These are phyloP conservation scores for Odontomyia ornata DNA, from an alignment of 2,888 invertebrate species.

Conservation along the genomic window DNA sequence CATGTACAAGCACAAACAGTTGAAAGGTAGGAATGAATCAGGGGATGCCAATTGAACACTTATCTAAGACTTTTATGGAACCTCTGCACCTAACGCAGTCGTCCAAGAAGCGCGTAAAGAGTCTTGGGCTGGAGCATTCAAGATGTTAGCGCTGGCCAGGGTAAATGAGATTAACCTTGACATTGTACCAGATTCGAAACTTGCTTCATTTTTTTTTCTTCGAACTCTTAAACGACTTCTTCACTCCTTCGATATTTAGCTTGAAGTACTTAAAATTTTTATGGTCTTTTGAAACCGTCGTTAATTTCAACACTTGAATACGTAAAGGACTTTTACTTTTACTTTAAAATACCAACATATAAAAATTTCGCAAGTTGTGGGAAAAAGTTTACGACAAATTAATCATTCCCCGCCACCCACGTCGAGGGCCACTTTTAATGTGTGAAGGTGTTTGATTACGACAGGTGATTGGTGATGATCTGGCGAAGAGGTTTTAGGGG, in stretches of 20 bases:
- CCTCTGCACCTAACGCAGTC: not conserved
- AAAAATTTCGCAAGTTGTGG: not conserved
- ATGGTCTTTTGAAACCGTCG: slow-evolving; percentile 36
- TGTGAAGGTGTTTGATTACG: slow-evolving; percentile 13
- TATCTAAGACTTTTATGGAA: not conserved
- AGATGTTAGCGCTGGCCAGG: slow-evolving; percentile 3
- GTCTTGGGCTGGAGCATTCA: not conserved
- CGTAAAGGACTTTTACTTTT: slow-evolving; percentile 3
- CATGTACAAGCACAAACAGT: not conserved
- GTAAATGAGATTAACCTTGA: slow-evolving; percentile 41
- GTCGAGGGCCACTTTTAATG: not conserved
- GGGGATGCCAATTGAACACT: not conserved
- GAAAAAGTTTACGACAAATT: slow-evolving; percentile 27
- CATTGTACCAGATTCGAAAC: slow-evolving; percentile 21
- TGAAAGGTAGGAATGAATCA: not conserved
- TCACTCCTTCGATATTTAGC: not conserved
- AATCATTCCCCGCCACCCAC: slow-evolving; percentile 18
- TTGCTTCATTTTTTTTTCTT: slow-evolving; percentile 28
- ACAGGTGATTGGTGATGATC: no score
- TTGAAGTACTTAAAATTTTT: not conserved
- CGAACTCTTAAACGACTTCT: not conserved
- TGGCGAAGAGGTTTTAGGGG: no score
- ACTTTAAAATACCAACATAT: slow-evolving; percentile 10
- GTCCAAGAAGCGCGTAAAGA: not conserved
- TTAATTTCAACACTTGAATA: slow-evolving; percentile 23